Evolutionary conservation across 1,140 invertebrate species (phyloP).

Genomic region (Drosophila pectinifera): DNA sequence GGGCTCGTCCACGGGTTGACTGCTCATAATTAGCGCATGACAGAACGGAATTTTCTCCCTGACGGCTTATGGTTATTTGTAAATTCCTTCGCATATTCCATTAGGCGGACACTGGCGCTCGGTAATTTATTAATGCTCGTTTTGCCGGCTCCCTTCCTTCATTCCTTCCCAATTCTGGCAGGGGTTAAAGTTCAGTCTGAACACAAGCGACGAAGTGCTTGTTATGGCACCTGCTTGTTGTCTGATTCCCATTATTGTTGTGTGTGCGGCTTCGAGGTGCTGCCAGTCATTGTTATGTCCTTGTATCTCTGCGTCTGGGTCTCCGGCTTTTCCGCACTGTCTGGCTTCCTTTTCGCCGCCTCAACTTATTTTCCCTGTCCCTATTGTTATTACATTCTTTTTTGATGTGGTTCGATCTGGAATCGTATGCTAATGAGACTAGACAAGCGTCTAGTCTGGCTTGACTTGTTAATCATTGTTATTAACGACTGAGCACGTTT

Average conservation of each 20-base stretch:
- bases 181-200: conserved; percentile 26
- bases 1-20: conserved; percentile 43
- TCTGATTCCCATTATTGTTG: conserved; percentile 46
- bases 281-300: conserved; percentile 37
- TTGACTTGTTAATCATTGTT: conserved; percentile 22
- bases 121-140: conserved; percentile 22
- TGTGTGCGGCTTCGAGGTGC: conserved; percentile 31
- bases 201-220: conserved; percentile 11
- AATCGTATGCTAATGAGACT: conserved; percentile 45
- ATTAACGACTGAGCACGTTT: conserved; percentile 11
- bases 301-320: conserved; percentile 48
- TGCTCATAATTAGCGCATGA: conserved; percentile 53
- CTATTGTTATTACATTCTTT: conserved; percentile 22
- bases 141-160: not conserved
- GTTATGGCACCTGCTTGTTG: conserved; percentile 46
- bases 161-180: not conserved
- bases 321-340: conserved; percentile 46
- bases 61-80: conserved; percentile 37
- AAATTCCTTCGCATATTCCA: conserved; percentile 38
- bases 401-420: conserved; percentile 10
- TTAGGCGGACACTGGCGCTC: conserved; percentile 35
- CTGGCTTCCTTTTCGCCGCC: conserved; percentile 15
- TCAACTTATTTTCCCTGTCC: not conserved
- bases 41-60: conserved; percentile 35
- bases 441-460: conserved; percentile 27